These are phyloP conservation scores for Trochalopteron elliotii DNA, from an alignment of 2,113 vertebrate genomes.

Conservation along the genomic window DNA sequence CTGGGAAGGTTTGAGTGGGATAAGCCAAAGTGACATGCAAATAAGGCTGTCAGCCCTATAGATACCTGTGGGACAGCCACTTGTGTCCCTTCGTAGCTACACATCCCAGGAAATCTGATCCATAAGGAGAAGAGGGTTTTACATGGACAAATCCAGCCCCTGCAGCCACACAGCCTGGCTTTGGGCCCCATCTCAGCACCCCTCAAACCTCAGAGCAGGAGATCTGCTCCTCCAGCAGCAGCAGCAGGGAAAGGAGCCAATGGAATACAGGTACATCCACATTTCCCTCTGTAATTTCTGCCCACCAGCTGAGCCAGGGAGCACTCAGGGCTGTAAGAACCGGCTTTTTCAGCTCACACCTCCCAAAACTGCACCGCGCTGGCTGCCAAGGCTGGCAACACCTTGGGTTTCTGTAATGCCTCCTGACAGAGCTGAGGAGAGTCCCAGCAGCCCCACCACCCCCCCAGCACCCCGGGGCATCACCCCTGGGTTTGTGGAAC, in stretches of 20 bases:
- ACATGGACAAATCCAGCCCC: accelerated
- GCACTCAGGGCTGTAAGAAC: not conserved
- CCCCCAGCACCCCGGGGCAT: not conserved
- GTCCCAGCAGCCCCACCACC: not conserved
- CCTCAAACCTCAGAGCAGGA: not conserved
- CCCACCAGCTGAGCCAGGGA: not conserved
- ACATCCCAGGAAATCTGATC: not conserved
- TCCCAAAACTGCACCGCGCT: not conserved
- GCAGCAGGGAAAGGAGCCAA: not conserved
- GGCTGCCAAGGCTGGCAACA: not conserved
- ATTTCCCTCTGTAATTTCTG: not conserved
- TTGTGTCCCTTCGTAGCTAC: accelerated
- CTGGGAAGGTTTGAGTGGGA: not conserved
- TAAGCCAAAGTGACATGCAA: not conserved
- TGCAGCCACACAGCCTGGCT: accelerated
- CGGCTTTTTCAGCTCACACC: not conserved
- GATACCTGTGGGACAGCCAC: not conserved
- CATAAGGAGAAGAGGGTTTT: not conserved
- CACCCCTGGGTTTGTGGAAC: not conserved
- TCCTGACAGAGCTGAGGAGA: accelerated
- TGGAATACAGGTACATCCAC: not conserved
- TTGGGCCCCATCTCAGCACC: not conserved
- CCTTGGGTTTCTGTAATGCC: accelerated
- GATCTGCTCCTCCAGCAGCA: not conserved
- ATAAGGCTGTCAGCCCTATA: not conserved